Percentiles rank a stretch among this genome's conserved stretches.
phyloP scores from a whole-genome alignment of 2,888 invertebrate species.

The Plutella xylostella region DNA sequence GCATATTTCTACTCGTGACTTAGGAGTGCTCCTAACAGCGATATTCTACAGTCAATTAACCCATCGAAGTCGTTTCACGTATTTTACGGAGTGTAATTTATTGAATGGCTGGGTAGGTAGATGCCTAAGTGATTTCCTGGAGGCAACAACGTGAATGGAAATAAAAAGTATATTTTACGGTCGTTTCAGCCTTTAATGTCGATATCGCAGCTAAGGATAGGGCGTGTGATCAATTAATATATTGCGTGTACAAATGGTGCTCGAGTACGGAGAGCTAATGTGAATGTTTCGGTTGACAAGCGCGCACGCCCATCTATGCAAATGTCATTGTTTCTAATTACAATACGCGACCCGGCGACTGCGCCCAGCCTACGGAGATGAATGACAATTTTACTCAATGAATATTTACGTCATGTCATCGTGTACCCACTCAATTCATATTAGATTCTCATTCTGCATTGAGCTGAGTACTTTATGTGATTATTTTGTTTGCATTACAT shows the following conservation, averaged over 20 bases:
- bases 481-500: too few species aligned
- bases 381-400: slow-evolving; percentile 48
- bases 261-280: slow-evolving; percentile 32
- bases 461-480: too few species aligned
- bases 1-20: slow-evolving; percentile 18
- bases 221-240: not conserved
- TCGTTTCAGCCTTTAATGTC: too few species aligned
- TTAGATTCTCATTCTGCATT: slow-evolving; percentile 2
- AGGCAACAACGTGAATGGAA: slow-evolving; percentile 3
- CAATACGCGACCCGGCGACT: slow-evolving; percentile 43
- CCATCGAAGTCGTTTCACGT: slow-evolving; percentile 19
- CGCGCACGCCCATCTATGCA: slow-evolving; percentile 60
- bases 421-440: not conserved
- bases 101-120: not conserved
- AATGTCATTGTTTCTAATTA: slow-evolving; percentile 61
- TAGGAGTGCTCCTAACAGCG: slow-evolving; percentile 24
- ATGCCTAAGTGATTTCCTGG: slow-evolving; percentile 5
- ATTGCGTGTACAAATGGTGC: not conserved
- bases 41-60: slow-evolving; percentile 23
- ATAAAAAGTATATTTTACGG: slow-evolving; percentile 1
- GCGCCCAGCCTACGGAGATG: slow-evolving; percentile 32
- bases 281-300: slow-evolving; percentile 63
- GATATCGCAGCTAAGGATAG: too few species aligned
- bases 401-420: slow-evolving; percentile 37
- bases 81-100: slow-evolving; percentile 6